Conservation (phyloP, 2,797 vertebrate genomes). For the Amblyopsis hoosieri region DNA sequence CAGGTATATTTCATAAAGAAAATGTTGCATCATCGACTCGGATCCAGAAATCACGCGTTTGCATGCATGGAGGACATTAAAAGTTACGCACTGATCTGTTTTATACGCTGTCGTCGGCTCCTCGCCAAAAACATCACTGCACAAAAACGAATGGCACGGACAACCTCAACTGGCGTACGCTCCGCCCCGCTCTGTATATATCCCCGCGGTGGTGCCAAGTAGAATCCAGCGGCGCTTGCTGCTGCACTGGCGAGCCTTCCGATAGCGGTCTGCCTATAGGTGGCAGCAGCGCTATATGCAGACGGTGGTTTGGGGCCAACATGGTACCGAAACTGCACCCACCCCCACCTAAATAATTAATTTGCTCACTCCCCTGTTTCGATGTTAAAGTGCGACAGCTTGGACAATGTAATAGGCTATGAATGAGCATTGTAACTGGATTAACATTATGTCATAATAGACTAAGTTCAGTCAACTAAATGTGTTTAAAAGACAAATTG, state of each 20-base stretch:
- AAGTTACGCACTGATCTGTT: constrained; percentile 47
- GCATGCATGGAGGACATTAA: neutral
- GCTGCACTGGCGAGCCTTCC: neutral
- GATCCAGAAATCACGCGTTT: neutral
- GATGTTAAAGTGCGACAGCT: too few relatives aligned
- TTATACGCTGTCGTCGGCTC: constrained; percentile 22
- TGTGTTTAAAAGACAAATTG: too few relatives aligned
- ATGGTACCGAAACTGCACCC: too few relatives aligned
- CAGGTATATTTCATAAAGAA: neutral
- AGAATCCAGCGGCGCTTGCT: neutral
- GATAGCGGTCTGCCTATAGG: neutral
- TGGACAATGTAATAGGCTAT: too few relatives aligned
- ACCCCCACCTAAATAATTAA: too few relatives aligned
- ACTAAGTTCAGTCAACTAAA: too few relatives aligned
- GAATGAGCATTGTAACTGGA: too few relatives aligned
- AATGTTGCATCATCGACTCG: neutral
- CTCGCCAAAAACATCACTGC: constrained; percentile 45
- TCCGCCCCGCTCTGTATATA: constrained; percentile 17
- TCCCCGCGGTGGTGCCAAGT: neutral
- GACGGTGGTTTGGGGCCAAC: too few relatives aligned
- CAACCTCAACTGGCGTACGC: constrained; percentile 50
- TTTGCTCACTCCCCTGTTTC: too few relatives aligned
- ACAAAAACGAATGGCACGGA: constrained; percentile 45
- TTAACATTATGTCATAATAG: too few relatives aligned
- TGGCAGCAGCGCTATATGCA: neutral